phyloP scores from a whole-genome alignment of 2,113 vertebrate species.

The Etheostoma cragini region DNA sequence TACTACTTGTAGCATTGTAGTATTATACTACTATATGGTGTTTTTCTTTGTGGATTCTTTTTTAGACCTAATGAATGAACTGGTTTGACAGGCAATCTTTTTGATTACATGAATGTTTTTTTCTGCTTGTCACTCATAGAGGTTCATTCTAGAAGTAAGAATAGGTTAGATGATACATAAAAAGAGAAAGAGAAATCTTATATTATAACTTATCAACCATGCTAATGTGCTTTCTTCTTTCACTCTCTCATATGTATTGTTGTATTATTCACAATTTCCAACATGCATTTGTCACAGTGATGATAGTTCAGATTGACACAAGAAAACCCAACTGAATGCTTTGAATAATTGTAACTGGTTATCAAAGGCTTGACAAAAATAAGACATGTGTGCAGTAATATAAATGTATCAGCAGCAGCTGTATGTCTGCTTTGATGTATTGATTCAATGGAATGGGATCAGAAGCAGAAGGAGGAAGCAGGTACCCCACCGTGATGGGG shows the following conservation, averaged over 20 bases:
- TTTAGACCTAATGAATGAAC: too few species aligned
- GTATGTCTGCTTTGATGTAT: slow-evolving; percentile 59
- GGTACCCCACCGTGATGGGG: slow-evolving; percentile 51
- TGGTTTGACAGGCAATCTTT: too few species aligned
- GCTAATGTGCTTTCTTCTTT: too few species aligned
- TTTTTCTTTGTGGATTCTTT: too few species aligned
- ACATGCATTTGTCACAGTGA: neutral
- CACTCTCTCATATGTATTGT: slow-evolving; percentile 1
- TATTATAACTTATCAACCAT: too few species aligned
- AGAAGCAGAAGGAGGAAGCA: slow-evolving; percentile 43
- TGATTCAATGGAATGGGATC: slow-evolving; percentile 63
- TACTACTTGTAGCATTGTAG: too few species aligned
- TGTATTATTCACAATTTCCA: neutral
- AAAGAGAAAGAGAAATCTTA: too few species aligned
- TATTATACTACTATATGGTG: too few species aligned
- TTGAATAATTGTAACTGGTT: slow-evolving; percentile 15
- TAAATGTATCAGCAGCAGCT: slow-evolving; percentile 40
- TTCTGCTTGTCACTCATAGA: too few species aligned
- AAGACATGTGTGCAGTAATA: slow-evolving; percentile 6
- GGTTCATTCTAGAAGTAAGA: too few species aligned
- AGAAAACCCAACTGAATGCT: slow-evolving; percentile 2
- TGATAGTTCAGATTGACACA: neutral
- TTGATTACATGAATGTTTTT: too few species aligned
- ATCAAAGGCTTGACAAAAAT: neutral
- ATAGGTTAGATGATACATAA: too few species aligned